A percentile compares a stretch with the other conserved stretches of the same genome.
These are phyloP conservation scores for Stenotaenia linearis DNA, from an alignment of 2,888 invertebrate species.

Conservation along the genomic window DNA sequence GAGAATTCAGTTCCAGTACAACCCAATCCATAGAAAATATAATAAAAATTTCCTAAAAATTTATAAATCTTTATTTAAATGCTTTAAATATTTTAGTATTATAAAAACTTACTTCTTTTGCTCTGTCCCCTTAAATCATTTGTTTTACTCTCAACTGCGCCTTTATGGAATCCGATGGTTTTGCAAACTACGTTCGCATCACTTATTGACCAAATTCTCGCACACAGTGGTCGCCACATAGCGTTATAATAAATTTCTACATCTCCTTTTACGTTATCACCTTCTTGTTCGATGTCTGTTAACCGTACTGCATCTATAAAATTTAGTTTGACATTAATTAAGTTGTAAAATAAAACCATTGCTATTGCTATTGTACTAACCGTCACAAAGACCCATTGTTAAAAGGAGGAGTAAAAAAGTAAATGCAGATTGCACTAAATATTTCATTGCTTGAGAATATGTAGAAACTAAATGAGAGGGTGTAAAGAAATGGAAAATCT, in stretches of 20 bases:
- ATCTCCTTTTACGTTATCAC: not conserved
- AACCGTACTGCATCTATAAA: not conserved
- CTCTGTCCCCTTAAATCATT: not conserved
- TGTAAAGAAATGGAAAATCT: no score
- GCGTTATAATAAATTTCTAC: not conserved
- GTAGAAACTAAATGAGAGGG: no score
- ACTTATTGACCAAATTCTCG: not conserved
- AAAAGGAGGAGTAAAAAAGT: no score
- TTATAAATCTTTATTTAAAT: not conserved
- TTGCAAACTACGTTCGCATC: conserved; percentile 19
- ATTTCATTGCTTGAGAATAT: no score
- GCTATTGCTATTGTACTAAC: no score
- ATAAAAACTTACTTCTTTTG: not conserved
- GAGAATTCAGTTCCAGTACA: not conserved
- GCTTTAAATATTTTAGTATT: not conserved
- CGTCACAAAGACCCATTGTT: no score
- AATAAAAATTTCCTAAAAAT: not conserved
- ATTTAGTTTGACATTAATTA: not conserved
- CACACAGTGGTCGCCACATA: not conserved
- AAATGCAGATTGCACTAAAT: no score
- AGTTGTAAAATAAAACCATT: no score
- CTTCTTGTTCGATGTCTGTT: not conserved
- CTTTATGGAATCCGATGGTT: not conserved
- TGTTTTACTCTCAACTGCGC: not conserved
- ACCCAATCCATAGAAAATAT: not conserved